Percentiles rank a stretch among this genome's conserved stretches.
Conservation (phyloP, 2,888 invertebrate genomes). For the Pristionchus mayeri region DNA sequence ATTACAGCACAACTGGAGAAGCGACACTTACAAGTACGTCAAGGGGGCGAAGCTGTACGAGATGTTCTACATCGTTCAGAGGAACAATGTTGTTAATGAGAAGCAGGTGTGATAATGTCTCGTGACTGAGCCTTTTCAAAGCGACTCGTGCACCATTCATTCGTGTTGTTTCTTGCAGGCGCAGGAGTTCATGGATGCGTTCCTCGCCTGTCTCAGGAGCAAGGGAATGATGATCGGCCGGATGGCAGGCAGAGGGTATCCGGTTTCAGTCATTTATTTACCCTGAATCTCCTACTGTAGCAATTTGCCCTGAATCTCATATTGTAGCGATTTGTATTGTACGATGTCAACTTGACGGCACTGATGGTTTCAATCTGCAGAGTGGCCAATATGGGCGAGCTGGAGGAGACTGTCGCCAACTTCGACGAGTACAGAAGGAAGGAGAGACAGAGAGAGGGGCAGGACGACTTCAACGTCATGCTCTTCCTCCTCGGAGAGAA, state of each 20-base stretch:
- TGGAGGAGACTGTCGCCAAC: neutral
- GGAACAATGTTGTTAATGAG: neutral
- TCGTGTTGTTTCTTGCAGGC: neutral
- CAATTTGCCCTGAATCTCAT: too few species aligned
- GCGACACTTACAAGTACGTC: neutral
- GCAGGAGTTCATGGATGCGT: neutral
- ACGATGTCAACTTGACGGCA: too few species aligned
- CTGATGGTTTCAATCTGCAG: too few species aligned
- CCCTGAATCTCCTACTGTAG: too few species aligned
- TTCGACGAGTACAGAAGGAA: neutral
- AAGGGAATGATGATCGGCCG: neutral
- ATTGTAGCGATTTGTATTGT: too few species aligned
- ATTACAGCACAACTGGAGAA: neutral
- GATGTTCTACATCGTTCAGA: neutral
- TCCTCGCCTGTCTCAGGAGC: neutral
- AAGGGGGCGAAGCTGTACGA: neutral
- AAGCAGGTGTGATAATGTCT: too few species aligned
- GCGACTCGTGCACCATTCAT: too few species aligned
- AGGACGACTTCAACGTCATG: neutral
- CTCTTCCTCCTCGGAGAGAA: neutral
- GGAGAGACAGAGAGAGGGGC: neutral
- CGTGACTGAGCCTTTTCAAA: too few species aligned
- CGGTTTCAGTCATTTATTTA: too few species aligned
- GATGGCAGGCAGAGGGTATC: too few species aligned
- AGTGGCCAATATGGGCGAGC: neutral